Percentiles rank a stretch among this genome's conserved stretches.
phyloP scores from a whole-genome alignment of 2,113 vertebrate species.

The Leuciscus idus region DNA sequence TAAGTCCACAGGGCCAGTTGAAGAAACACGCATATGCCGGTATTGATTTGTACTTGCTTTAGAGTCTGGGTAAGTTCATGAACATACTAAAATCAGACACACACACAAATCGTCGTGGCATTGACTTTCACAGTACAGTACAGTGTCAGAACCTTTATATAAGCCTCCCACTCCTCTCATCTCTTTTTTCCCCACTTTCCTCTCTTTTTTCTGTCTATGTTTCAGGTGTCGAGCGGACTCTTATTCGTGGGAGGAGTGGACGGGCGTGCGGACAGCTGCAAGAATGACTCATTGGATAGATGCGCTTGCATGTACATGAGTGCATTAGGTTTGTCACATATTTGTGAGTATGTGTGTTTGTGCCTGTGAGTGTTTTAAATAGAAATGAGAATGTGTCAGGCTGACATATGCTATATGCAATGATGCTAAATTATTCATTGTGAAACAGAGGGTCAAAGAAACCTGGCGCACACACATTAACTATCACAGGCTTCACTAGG shows the following conservation, averaged over 20 bases:
- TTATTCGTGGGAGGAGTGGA: conserved; percentile 73
- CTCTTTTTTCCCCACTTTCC: conserved; percentile 52
- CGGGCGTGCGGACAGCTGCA: conserved; percentile 74
- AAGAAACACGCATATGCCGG: not conserved
- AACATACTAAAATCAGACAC: conserved; percentile 12
- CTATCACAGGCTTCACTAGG: not conserved
- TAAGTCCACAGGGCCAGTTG: not conserved
- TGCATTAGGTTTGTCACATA: conserved; percentile 46
- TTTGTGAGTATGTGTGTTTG: conserved; percentile 28
- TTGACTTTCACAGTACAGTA: conserved; percentile 59
- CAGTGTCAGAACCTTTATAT: conserved; percentile 72
- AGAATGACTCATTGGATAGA: conserved; percentile 47
- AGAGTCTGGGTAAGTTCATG: conserved; percentile 25
- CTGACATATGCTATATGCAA: conserved; percentile 55
- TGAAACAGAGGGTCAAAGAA: conserved; percentile 28
- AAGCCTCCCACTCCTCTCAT: conserved; percentile 69
- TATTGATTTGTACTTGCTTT: not conserved
- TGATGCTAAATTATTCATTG: conserved; percentile 56
- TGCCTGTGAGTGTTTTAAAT: conserved; percentile 51
- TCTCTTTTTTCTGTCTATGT: conserved; percentile 38
- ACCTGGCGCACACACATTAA: not conserved
- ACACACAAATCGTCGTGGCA: conserved; percentile 32
- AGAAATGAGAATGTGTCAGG: conserved; percentile 55
- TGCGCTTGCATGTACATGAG: conserved; percentile 48
- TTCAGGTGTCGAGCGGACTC: conserved; percentile 67